Evolutionary conservation across 2,797 vertebrate species (phyloP), one percentile per base, ranked within the genome.

Genomic region (Acipenser ruthenus): DNA sequence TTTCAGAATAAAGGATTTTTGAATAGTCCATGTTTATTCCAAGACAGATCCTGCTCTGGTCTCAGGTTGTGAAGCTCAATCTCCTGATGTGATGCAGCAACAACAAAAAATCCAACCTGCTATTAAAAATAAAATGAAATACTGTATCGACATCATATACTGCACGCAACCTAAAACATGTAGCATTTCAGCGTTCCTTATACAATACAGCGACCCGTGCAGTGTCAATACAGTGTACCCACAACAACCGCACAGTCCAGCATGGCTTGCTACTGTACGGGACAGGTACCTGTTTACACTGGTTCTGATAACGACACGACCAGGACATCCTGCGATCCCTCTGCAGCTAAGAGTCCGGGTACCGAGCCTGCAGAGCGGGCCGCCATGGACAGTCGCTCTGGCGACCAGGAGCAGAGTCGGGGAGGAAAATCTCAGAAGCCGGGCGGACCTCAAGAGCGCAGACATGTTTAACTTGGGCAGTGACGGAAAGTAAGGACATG

Each of bases 401-500:
- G 72, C 52, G 65, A 76, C 59, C 49, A 79, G 84, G 11, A 88
- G 73, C 63, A 85, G 60, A 71, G 82, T 75, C 50, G 72, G 80
- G 68, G 85, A 78, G 10, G 81, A 82, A 67, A 80, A 72, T 60
- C 78, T 88, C 0, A 95, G 78, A 13, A 88, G 67, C 62, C 88
- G 79, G 0, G 88, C 87, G 2, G 89, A 88, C 81, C 89, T 88
- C 77, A 98, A 81, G 59, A 98, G 82, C 62, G 92, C 92, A 10
- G 95, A 93, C 95, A 98, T 97, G 77, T 86, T 85, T 73, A 72
- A n/a, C 83, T 71, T 79, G 77, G 74, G 72, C 72, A 66, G 75
- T 68, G 71, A 37, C 74, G 67, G 71, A 48, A 80, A 75, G 74
- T 37, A 80, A 79, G 75, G 78, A 75, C 84, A 75, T 87, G 78